Base-by-base conservation (phyloP, 2,888 invertebrate species). In the Tolmerus cingulatus region DNA sequence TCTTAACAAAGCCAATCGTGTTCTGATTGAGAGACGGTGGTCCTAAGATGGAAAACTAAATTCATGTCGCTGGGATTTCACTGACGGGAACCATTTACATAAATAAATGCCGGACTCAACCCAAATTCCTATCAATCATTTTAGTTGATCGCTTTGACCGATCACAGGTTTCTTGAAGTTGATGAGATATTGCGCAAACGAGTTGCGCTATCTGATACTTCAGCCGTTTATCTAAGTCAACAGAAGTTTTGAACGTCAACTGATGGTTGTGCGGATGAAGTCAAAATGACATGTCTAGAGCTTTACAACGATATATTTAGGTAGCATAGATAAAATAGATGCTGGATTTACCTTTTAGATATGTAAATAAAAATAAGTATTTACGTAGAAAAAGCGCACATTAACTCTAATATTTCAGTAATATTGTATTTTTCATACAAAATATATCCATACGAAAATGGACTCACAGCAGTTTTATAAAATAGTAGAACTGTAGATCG, bases 121-220 rank as follows among this genome's bases (percentile, higher is more conserved):
- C 85, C 79, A 87, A 87, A 86, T 74, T 87, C 86, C 88, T 81
- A 88, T 88, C 88, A 88, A 88, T 88, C 88, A 88, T 86, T 86
- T 87, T 85, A 51, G 76, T 82, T 87, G 87, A 88, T 87, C 86
- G 82, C 87, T 88, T 87, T 88, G 88, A 88, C 88, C 87, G 87
- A 88, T 88, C 86, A 86, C 86, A 19, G 51, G 43, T 46, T 85
- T 85, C 74, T 85, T 7, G 46, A 51, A 87, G 85, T 85, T 88
- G 87, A 84, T 88, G 88, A 87, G 85, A 87, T 87, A 86, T 88
- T 88, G 85, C 88, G 88, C 87, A 88, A 88, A 79, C 85, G 43
- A 74, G 78, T 43, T 85, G 85, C 84, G 23, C 34, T 40, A 8
- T 40, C 40, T 40, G 40, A 40, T 9, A 19, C 16, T 37, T n/a